Evolutionary conservation across 2,113 vertebrate species (phyloP), one percentile per base, ranked within the genome.

Genomic region (Tichodroma muraria): DNA sequence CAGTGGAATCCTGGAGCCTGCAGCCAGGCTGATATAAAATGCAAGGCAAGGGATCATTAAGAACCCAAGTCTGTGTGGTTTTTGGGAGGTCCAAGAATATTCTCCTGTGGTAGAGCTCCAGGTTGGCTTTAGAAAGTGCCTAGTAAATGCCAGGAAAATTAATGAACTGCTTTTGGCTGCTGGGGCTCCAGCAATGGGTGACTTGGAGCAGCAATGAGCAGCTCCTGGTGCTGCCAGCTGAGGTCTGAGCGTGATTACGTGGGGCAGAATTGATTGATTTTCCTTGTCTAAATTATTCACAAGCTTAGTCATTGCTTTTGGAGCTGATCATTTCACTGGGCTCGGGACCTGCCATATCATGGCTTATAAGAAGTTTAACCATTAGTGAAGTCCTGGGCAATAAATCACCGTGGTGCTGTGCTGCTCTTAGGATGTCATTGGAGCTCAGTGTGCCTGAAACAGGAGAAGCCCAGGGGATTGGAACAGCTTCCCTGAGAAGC

Each of bases 231-330:
- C 94, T 89, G 80, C 64, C 72, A 66, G 87, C 87, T 44, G 42
- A 79, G 83, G 15, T 35, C 80, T 64, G 69, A 73, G 59, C 0
- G 0, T 70, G 50, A n/a, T 61, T 68, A 9, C 5, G 2, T 5
- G 63, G 73, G 86, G 69, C 40, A 91, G 27, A 54, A 70, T 20
- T 78, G 80, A 94, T 91, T 84, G 87, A 87, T 94, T 84, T 69
- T 40, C 78, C 77, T 60, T 40, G 56, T 54, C 77, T 89, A 14
- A 89, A 68, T 92, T 87, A 94, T 91, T 89, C 6, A 35, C 56
- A 9, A 64, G 94, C 91, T 75, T 75, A 75, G 80, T 71, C 89
- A 60, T 84, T 89, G 37, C 80, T 94, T 87, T 31, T 47, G 88
- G 64, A 87, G 84, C 75, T 64, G 87, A 21, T 72, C 5, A 53